Evolutionary conservation across 2,113 vertebrate genomes (phyloP).

Genomic region (Hemicordylus capensis): DNA sequence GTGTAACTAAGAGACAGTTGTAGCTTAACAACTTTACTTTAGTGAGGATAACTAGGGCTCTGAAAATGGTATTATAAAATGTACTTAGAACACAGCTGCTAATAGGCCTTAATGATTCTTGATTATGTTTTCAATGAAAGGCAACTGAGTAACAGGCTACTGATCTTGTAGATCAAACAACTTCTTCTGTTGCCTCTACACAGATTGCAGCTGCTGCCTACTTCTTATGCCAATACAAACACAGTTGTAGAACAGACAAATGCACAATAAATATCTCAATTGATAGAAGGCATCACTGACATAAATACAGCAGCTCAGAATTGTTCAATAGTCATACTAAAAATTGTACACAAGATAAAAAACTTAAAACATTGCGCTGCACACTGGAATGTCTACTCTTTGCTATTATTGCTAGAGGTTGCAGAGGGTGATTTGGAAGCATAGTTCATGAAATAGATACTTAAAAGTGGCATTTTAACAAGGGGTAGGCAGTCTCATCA

Average conservation of each 20-base stretch:
- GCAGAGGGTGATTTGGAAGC: conserved; percentile 6
- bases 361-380: background rate
- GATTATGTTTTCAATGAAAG: conserved; percentile 71
- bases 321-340: background rate
- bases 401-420: background rate
- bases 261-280: conserved; percentile 58
- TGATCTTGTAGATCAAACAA: conserved; percentile 68
- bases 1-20: conserved; percentile 57
- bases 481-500: background rate
- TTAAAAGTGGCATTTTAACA: conserved; percentile 20
- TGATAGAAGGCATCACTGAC: conserved; percentile 39
- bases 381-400: background rate
- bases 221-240: conserved; percentile 63
- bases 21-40: conserved; percentile 70
- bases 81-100: conserved; percentile 66
- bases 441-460: background rate
- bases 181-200: conserved; percentile 57
- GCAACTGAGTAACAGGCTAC: conserved; percentile 65
- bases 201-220: conserved; percentile 50
- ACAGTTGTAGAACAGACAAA: conserved; percentile 61
- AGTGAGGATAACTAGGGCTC: conserved; percentile 68
- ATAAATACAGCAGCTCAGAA: conserved; percentile 33
- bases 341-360: conserved; percentile 16
- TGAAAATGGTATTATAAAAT: conserved; percentile 67
- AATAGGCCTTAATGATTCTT: conserved; percentile 70